Percentiles rank a stretch among this genome's conserved stretches.
These are phyloP conservation scores for Drosophila testacea DNA, from an alignment of 2,888 invertebrate species.

Conservation along the genomic window DNA sequence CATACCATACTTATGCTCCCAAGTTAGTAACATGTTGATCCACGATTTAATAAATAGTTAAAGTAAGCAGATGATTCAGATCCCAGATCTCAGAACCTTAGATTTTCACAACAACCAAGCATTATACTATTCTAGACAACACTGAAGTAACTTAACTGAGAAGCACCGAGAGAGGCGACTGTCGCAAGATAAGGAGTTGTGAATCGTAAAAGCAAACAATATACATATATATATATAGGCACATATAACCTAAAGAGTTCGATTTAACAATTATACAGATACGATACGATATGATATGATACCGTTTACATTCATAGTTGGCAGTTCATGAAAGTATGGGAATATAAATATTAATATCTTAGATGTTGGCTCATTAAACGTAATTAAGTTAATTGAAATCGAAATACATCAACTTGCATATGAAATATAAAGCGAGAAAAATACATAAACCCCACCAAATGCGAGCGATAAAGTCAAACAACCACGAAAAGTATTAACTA, in stretches of 20 bases:
- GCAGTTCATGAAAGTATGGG: constrained; percentile 5
- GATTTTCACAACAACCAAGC: neutral
- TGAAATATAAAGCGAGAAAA: constrained; percentile 9
- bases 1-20: constrained; percentile 19
- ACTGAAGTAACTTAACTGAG: constrained; percentile 19
- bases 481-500: constrained; percentile 56
- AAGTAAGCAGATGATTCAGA: neutral
- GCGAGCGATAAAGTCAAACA: constrained; percentile 61
- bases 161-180: constrained; percentile 29
- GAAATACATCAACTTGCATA: constrained; percentile 39
- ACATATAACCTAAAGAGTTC: constrained; percentile 33
- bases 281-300: constrained; percentile 28
- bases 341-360: constrained; percentile 22
- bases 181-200: constrained; percentile 38
- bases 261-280: constrained; percentile 32
- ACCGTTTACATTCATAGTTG: constrained; percentile 3
- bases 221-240: constrained; percentile 25
- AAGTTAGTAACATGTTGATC: constrained; percentile 39
- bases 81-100: neutral
- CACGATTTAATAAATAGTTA: constrained; percentile 9
- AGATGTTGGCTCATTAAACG: constrained; percentile 27
- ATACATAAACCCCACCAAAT: constrained; percentile 60
- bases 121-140: neutral
- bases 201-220: constrained; percentile 30
- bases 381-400: constrained; percentile 28